These are phyloP conservation scores for Etia nguti DNA, from an alignment of 2,113 vertebrate genomes.

Conservation along the genomic window DNA sequence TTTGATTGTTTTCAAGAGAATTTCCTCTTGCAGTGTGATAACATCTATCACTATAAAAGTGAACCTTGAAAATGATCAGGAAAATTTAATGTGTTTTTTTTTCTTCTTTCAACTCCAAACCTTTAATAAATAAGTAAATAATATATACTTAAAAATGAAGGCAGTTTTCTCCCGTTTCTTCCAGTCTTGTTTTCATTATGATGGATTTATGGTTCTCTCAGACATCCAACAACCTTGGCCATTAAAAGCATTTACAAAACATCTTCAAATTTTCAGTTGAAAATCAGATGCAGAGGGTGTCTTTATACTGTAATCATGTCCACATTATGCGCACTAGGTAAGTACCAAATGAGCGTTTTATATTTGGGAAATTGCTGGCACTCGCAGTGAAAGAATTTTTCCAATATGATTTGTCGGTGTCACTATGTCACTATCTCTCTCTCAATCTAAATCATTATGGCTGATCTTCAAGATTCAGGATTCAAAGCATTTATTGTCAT, in stretches of 20 bases:
- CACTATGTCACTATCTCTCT: background rate
- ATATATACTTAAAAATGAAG: background rate
- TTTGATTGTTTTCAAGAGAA: background rate
- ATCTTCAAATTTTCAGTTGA: background rate
- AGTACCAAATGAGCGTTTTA: background rate
- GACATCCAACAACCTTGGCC: background rate
- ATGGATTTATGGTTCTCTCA: background rate
- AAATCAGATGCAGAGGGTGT: background rate
- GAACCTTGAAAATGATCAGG: background rate
- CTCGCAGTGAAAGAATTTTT: background rate
- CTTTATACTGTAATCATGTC: background rate
- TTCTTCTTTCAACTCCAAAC: background rate
- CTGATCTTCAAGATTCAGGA: too few relatives aligned
- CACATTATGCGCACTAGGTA: background rate
- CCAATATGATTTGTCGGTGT: background rate
- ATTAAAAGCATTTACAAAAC: background rate
- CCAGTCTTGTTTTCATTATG: background rate
- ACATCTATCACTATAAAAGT: background rate
- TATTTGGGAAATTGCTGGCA: background rate
- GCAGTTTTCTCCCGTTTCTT: too few relatives aligned
- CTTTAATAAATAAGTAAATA: background rate
- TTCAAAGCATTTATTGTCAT: too few relatives aligned
- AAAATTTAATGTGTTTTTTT: background rate
- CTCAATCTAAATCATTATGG: background rate
- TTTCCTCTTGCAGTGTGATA: background rate